Percentiles rank a stretch among this genome's conserved stretches.
phyloP scores from a whole-genome alignment of 2,888 invertebrate species.

The Macrosoma leucophasiata region DNA sequence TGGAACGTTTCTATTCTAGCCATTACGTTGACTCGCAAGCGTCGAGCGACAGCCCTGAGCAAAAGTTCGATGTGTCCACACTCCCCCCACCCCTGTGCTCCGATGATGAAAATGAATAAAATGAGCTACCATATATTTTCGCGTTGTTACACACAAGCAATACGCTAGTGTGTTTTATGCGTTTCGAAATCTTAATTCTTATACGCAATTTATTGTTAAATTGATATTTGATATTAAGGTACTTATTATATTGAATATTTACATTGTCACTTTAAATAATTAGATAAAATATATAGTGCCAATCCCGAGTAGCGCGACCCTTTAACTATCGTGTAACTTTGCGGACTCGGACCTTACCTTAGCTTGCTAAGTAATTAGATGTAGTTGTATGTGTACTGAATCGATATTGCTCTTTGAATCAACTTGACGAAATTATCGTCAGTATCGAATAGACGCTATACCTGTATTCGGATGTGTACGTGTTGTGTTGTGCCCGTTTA shows the following conservation, averaged over 20 bases:
- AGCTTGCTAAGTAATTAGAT: conserved; percentile 54
- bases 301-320: conserved; percentile 53
- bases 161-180: conserved; percentile 38
- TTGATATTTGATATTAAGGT: conserved; percentile 47
- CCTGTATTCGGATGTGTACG: too few relatives aligned
- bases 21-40: conserved; percentile 77
- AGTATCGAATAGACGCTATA: conserved; percentile 21
- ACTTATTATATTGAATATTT: conserved; percentile 57
- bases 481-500: conserved; percentile 2
- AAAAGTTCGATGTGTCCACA: conserved; percentile 82
- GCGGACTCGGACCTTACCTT: conserved; percentile 45
- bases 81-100: conserved; percentile 86
- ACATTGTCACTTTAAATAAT: conserved; percentile 35
- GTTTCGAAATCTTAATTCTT: conserved; percentile 51
- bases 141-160: conserved; percentile 36
- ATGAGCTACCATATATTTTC: conserved; percentile 31
- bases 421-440: conserved; percentile 29
- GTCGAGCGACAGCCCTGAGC: conserved; percentile 80
- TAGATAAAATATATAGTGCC: conserved; percentile 58
- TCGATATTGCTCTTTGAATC: conserved; percentile 19
- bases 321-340: conserved; percentile 43
- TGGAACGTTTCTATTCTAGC: conserved; percentile 68
- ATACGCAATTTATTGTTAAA: conserved; percentile 57
- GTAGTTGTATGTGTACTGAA: conserved; percentile 39
- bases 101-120: conserved; percentile 81